Conservation (phyloP, 2,888 invertebrate species). For the Harpalus rufipes region DNA sequence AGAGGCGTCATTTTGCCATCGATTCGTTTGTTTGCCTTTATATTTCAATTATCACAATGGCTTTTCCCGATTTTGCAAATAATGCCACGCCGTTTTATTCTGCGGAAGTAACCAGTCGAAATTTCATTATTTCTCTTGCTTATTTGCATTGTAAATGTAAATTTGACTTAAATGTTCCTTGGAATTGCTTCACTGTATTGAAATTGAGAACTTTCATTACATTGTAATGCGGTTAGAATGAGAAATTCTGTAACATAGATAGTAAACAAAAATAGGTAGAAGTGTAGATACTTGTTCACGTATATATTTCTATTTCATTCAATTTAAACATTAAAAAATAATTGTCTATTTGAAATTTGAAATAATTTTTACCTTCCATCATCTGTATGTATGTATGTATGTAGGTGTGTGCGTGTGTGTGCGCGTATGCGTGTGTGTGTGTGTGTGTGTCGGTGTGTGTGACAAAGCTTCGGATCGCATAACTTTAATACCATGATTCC, state of each 20-base stretch:
- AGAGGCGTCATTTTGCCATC: constrained; percentile 13
- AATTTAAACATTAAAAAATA: no score
- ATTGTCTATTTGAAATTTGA: no score
- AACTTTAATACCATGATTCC: no score
- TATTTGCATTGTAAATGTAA: constrained; percentile 42
- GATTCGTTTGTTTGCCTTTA: constrained; percentile 34
- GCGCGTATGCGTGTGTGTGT: no score
- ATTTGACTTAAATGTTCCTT: constrained; percentile 36
- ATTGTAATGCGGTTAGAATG: neutral
- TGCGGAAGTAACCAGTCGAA: constrained; percentile 33
- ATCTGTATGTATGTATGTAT: no score
- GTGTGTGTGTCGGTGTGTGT: no score
- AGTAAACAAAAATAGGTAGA: neutral
- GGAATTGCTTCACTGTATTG: constrained; percentile 34
- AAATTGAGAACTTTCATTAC: constrained; percentile 30
- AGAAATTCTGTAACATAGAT: neutral
- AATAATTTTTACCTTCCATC: no score
- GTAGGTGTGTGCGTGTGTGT: no score
- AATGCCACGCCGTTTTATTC: constrained; percentile 25
- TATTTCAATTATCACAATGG: constrained; percentile 52
- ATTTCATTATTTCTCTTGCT: constrained; percentile 43
- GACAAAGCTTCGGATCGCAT: no score
- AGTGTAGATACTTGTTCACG: neutral
- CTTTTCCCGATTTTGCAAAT: constrained; percentile 24
- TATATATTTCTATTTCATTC: no score